Conservation (phyloP, 2,888 invertebrate genomes). For the Malthinus flaveolus region DNA sequence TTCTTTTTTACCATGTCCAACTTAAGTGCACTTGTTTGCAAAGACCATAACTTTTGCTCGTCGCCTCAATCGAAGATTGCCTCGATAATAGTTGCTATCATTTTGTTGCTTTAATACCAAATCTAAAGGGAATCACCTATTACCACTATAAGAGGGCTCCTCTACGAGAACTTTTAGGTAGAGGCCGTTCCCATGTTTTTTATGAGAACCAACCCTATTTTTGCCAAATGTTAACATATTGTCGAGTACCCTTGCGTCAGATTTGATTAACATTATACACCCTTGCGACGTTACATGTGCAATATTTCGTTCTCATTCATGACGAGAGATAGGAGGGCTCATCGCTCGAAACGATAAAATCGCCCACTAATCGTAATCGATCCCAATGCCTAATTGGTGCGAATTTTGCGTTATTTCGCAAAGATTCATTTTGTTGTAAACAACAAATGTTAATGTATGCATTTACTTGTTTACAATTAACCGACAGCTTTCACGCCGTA, state of each 20-base stretch:
- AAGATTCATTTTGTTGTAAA: constrained; percentile 1
- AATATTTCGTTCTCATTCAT: no score
- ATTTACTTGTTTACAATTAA: constrained; percentile 23
- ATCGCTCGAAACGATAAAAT: neutral
- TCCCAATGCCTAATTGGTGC: no score
- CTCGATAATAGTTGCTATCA: no score
- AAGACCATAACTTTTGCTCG: no score
- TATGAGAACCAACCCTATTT: constrained; percentile 10
- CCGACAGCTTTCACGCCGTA: constrained; percentile 21
- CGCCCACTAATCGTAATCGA: no score
- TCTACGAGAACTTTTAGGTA: no score
- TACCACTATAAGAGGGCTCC: no score
- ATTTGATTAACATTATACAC: constrained; percentile 19
- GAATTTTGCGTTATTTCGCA: neutral
- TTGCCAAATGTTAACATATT: constrained; percentile 22
- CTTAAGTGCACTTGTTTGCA: no score
- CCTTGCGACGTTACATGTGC: neutral
- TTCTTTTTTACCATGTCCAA: no score
- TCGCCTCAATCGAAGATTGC: no score
- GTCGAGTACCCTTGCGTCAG: constrained; percentile 22
- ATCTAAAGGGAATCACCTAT: no score
- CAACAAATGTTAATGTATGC: constrained; percentile 16
- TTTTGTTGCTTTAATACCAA: no score
- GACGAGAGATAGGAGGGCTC: neutral
- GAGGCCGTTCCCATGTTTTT: constrained; percentile 21